phyloP scores from a whole-genome alignment of 2,113 vertebrate species.

The Motacilla alba region DNA sequence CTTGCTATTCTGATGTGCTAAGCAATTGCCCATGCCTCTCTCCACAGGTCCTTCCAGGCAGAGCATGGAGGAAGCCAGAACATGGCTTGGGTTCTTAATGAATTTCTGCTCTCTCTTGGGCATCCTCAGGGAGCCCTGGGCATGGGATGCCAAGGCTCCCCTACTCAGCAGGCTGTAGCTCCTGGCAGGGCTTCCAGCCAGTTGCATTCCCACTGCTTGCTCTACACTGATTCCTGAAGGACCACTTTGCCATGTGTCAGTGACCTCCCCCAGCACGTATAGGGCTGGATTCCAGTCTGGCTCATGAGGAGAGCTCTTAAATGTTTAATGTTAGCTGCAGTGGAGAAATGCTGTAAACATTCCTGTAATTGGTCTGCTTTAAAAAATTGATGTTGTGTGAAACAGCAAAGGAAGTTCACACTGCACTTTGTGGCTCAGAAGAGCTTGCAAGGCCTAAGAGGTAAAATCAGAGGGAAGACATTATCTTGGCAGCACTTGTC shows the following conservation, averaged over 20 bases:
- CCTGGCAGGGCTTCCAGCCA: not conserved
- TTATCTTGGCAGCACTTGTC: not conserved
- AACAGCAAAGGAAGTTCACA: not conserved
- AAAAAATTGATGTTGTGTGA: constrained; percentile 10
- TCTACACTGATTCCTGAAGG: not conserved
- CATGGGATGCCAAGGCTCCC: not conserved
- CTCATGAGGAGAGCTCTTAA: not conserved
- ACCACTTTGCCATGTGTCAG: not conserved
- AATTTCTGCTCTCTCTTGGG: not conserved
- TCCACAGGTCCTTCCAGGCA: not conserved
- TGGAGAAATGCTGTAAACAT: not conserved
- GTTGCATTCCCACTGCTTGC: not conserved
- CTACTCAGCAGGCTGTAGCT: not conserved
- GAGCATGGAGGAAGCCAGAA: not conserved
- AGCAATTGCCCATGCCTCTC: not conserved
- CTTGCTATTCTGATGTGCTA: not conserved
- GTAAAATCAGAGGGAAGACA: not conserved
- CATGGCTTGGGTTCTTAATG: not conserved
- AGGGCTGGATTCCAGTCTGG: not conserved
- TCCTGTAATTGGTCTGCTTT: constrained; percentile 24
- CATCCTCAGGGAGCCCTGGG: not conserved
- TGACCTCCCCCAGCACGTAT: not conserved
- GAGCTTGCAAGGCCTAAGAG: not conserved
- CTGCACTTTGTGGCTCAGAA: not conserved
- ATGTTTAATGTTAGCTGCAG: not conserved